Percentiles rank a stretch among this genome's conserved stretches.
These are phyloP conservation scores for Lasioglossum villosulum DNA, from an alignment of 2,888 invertebrate genomes.

Conservation along the genomic window DNA sequence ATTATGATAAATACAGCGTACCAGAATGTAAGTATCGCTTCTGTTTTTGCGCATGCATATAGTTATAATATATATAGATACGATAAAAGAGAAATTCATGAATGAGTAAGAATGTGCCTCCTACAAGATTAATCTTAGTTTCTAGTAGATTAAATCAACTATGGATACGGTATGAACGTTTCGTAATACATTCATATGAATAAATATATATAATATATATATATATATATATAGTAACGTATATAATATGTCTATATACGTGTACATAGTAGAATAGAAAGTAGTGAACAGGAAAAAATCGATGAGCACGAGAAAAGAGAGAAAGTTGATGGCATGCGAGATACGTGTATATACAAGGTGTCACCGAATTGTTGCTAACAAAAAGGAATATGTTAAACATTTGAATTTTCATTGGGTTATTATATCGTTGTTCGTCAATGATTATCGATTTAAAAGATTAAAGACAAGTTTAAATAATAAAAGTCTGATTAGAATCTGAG, in stretches of 20 bases:
- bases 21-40: constrained; percentile 54
- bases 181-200: constrained; percentile 18
- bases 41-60: constrained; percentile 64
- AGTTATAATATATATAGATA: constrained; percentile 34
- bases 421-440: not conserved
- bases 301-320: constrained; percentile 52
- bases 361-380: not conserved
- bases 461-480: not conserved
- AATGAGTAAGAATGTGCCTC: constrained; percentile 50
- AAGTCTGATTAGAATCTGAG: not conserved
- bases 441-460: not conserved
- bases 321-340: constrained; percentile 62
- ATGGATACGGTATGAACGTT: constrained; percentile 44
- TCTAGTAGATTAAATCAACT: constrained; percentile 50
- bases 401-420: not conserved
- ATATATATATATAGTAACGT: too few relatives aligned
- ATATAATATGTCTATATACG: constrained; percentile 1
- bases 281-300: constrained; percentile 54
- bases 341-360: constrained; percentile 20
- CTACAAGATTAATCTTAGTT: constrained; percentile 50
- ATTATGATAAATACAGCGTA: constrained; percentile 45
- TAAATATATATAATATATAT: constrained; percentile 19
- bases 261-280: constrained; percentile 32
- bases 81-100: constrained; percentile 61
- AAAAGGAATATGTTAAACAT: not conserved